phyloP scores from a whole-genome alignment of 2,888 invertebrate genomes.

The Trachelus iudaicus region DNA sequence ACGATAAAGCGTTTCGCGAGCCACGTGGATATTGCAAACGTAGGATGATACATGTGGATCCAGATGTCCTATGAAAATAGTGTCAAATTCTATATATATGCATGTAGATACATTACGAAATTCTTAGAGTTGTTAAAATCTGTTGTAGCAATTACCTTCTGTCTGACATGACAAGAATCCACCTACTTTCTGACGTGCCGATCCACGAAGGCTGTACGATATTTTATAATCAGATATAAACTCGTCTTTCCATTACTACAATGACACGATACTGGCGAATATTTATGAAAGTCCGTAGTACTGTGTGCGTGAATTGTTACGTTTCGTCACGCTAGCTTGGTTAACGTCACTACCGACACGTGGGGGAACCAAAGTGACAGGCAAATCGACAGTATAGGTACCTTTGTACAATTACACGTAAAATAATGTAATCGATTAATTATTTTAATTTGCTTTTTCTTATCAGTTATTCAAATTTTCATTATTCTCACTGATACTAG shows the following conservation, averaged over 20 bases:
- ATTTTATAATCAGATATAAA: neutral
- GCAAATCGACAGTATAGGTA: neutral
- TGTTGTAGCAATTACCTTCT: neutral
- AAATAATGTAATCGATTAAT: neutral
- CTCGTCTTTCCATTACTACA: neutral
- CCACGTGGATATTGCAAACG: neutral
- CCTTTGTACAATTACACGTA: neutral
- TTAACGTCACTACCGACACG: slow-evolving; percentile 30
- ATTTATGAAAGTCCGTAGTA: neutral
- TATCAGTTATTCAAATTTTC: neutral
- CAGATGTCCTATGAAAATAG: neutral
- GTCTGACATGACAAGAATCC: neutral
- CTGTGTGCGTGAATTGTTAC: neutral
- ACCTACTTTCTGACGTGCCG: neutral
- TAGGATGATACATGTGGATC: neutral
- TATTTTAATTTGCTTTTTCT: neutral
- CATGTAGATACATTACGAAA: neutral
- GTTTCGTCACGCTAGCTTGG: slow-evolving; percentile 18
- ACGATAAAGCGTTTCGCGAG: slow-evolving; percentile 13
- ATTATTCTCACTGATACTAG: neutral
- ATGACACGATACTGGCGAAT: neutral
- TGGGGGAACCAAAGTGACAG: slow-evolving; percentile 30
- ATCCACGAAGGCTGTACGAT: neutral
- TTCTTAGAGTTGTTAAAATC: neutral
- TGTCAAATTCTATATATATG: neutral